Conservation (phyloP, 1,140 invertebrate species). For the Bombyx mandarina region DNA sequence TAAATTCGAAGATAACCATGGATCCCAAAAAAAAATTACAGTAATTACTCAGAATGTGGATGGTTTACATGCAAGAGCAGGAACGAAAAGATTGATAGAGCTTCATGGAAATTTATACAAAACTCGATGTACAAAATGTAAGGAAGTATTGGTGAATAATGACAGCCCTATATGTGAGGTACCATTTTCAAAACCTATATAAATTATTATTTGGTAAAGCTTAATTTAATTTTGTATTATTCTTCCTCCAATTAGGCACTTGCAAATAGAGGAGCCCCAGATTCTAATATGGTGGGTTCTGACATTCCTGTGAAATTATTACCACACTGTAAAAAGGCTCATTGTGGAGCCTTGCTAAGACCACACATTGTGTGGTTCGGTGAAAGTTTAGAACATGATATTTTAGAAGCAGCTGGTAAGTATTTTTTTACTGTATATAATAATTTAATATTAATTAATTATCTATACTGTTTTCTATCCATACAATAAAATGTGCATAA, state of each 20-base stretch:
- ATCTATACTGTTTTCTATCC: no score
- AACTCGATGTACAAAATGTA: constrained; percentile 87
- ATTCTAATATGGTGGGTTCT: constrained; percentile 47
- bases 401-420: constrained; percentile 76
- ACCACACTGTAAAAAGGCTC: constrained; percentile 77
- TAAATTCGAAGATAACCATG: constrained; percentile 77
- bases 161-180: constrained; percentile 87
- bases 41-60: constrained; percentile 96
- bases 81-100: constrained; percentile 85
- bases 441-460: no score
- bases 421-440: background rate
- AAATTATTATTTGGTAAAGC: background rate
- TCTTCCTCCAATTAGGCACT: constrained; percentile 40
- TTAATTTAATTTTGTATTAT: background rate
- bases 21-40: constrained; percentile 75
- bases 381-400: constrained; percentile 79
- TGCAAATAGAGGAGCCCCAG: constrained; percentile 54
- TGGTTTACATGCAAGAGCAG: constrained; percentile 87
- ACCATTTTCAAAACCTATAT: background rate
- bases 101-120: constrained; percentile 91
- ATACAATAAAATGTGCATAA: no score
- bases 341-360: constrained; percentile 81
- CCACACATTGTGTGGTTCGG: constrained; percentile 95
- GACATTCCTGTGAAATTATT: constrained; percentile 78
- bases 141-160: constrained; percentile 77